Evolutionary conservation across 2,113 vertebrate species (phyloP), one percentile per base, ranked within the genome.

Genomic region (Sceloporus undulatus): DNA sequence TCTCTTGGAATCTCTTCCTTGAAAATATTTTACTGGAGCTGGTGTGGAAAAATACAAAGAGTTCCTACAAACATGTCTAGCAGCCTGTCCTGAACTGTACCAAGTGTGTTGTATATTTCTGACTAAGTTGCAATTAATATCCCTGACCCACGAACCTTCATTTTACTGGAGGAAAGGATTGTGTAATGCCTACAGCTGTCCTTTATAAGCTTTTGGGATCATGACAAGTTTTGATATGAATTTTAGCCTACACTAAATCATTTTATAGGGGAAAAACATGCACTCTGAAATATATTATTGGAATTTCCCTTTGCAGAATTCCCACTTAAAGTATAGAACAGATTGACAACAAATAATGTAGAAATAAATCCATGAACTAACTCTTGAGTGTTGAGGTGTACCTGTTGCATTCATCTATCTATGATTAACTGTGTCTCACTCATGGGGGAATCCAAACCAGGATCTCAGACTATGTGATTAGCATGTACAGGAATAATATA

Each of bases 61-160:
- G 56, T 76, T 90, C 34, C 77, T 77, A 71, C 27, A 92, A 91
- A 74, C 66, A 11, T 74, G 38, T 54, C 23, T 84, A 80, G 89
- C 62, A 80, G 71, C 84, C 80, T 82, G 38, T 91, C 88, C 21
- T 74, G 71, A 75, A 19, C 40, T 86, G n/a, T 92, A 38, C 25
- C 48, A 84, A 66, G 19, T 79, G 7, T 70, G 82, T 70, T 27
- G 3, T 85, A 87, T 71, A 74, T 88, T 86, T 10, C 27, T 85
- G 89, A 2, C 66, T 92, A 75, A 92, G 21, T 77, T 93, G 80
- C 86, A 91, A 90, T 87, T 82, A 82, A 90, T 16, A 79, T 56
- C 40, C 19, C 71, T 90, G 38, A 66, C 75, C 80, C 79, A 27
- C 48, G 3, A 82, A 83, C 85, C n/a, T 52, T 29, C 87, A 54